A percentile compares a stretch with the other conserved stretches of the same genome.
Evolutionary conservation across 2,888 invertebrate species (phyloP).

Genomic region (Clivina fossor): DNA sequence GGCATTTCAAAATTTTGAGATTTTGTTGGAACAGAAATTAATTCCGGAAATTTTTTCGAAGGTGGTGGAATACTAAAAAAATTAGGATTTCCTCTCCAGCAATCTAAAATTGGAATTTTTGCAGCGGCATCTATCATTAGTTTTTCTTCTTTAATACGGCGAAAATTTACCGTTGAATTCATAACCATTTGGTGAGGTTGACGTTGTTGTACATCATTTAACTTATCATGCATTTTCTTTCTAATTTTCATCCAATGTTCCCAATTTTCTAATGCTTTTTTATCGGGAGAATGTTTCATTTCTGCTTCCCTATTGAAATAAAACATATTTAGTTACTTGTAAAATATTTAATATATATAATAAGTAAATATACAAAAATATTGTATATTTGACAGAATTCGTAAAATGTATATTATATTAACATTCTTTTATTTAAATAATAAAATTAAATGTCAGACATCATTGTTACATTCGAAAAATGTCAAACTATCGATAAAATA

Average conservation of each 20-base stretch:
- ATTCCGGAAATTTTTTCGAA: conserved; percentile 38
- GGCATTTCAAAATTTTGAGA: conserved; percentile 38
- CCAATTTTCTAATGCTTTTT: conserved; percentile 48
- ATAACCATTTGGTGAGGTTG: conserved; percentile 44
- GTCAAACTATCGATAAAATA: too few relatives aligned
- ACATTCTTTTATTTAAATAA: too few relatives aligned
- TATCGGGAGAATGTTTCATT: too few relatives aligned
- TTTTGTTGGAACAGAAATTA: conserved; percentile 36
- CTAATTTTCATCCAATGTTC: conserved; percentile 46
- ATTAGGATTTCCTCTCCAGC: conserved; percentile 48
- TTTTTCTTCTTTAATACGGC: conserved; percentile 45
- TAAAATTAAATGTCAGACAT: too few relatives aligned
- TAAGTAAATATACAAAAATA: too few relatives aligned
- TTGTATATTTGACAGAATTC: too few relatives aligned
- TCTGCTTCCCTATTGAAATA: too few relatives aligned
- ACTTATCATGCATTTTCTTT: conserved; percentile 41
- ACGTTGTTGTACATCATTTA: conserved; percentile 40
- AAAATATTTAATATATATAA: too few relatives aligned
- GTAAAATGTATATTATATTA: too few relatives aligned
- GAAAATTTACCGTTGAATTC: conserved; percentile 44
- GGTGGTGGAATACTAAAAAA: conserved; percentile 47
- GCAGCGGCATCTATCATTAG: conserved; percentile 44
- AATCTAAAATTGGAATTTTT: conserved; percentile 46
- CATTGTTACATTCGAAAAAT: too few relatives aligned
- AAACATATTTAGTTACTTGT: too few relatives aligned